Conservation (phyloP, 1,140 invertebrate genomes). For the Drosophila ficusphila region DNA sequence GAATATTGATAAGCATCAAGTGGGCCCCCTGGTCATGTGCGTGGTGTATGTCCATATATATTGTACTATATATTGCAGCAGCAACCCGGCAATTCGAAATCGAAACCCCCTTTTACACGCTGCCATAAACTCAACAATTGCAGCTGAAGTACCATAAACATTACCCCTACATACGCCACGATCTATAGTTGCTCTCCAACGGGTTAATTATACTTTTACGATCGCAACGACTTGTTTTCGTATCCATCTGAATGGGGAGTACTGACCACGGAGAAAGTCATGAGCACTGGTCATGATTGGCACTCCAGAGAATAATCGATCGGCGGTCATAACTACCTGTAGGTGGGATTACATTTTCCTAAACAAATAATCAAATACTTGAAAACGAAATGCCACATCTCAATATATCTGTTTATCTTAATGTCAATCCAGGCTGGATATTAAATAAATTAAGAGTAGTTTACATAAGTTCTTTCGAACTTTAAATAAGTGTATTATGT, state of each 20-base stretch:
- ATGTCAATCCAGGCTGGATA: background rate
- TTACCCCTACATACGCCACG: slow-evolving; percentile 24
- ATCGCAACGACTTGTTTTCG: slow-evolving; percentile 22
- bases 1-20: slow-evolving; percentile 63
- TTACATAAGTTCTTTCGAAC: too few relatives aligned
- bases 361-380: too few relatives aligned
- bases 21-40: slow-evolving; percentile 29
- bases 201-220: slow-evolving; percentile 40
- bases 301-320: background rate
- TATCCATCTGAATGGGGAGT: slow-evolving; percentile 9
- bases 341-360: too few relatives aligned
- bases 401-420: too few relatives aligned
- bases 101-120: slow-evolving; percentile 43
- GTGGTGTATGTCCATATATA: too few relatives aligned
- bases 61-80: slow-evolving; percentile 20
- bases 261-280: slow-evolving; percentile 22
- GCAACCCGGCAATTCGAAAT: background rate
- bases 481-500: too few relatives aligned
- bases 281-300: slow-evolving; percentile 34
- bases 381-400: too few relatives aligned
- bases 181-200: slow-evolving; percentile 1
- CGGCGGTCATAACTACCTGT: background rate
- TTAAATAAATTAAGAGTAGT: too few relatives aligned
- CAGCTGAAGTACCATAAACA: slow-evolving; percentile 74
- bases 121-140: slow-evolving; percentile 63